phyloP scores from a whole-genome alignment of 2,888 invertebrate genomes.

The Oligia strigilis region DNA sequence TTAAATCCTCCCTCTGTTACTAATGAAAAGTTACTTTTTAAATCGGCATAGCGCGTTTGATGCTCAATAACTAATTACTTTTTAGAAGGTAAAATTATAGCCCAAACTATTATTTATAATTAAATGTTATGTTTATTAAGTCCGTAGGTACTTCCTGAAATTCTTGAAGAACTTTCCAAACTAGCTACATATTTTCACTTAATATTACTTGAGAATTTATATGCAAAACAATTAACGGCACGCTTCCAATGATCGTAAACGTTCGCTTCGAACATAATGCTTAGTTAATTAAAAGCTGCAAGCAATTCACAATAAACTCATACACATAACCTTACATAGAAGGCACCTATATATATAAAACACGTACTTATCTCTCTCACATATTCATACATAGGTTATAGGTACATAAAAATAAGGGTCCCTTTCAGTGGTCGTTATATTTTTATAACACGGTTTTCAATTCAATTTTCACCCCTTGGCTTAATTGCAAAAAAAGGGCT shows the following conservation, averaged over 20 bases:
- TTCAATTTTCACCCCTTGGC: slow-evolving; percentile 37
- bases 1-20: neutral
- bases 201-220: slow-evolving; percentile 20
- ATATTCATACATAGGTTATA: slow-evolving; percentile 4
- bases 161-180: slow-evolving; percentile 22
- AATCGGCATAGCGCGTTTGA: neutral
- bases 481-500: slow-evolving; percentile 32
- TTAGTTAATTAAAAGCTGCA: slow-evolving; percentile 41
- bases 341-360: neutral
- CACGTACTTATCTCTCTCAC: neutral
- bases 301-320: slow-evolving; percentile 26
- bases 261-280: slow-evolving; percentile 24
- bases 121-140: slow-evolving; percentile 12
- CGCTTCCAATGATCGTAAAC: slow-evolving; percentile 31
- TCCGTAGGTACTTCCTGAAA: slow-evolving; percentile 26
- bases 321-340: neutral
- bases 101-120: neutral
- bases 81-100: neutral
- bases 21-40: neutral
- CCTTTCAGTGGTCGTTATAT: slow-evolving; percentile 20
- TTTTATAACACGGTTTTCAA: slow-evolving; percentile 30
- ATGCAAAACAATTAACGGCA: slow-evolving; percentile 32
- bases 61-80: neutral
- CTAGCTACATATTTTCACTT: slow-evolving; percentile 13
- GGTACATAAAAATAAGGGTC: neutral